Base-by-base conservation (phyloP, 2,888 invertebrate genomes). In the Diarsia mendica region DNA sequence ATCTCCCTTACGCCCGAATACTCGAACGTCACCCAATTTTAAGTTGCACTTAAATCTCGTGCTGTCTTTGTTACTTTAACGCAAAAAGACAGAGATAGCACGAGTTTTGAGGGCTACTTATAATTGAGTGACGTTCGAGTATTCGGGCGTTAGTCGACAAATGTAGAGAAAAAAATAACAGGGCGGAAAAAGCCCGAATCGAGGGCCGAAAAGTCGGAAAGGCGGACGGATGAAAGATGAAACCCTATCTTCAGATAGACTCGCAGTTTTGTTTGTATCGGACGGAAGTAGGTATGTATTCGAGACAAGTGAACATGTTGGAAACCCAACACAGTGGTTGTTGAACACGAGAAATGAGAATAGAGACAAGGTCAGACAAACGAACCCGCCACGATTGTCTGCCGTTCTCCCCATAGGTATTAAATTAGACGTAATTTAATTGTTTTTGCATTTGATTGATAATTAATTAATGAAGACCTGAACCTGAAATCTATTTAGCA, bases 321-420 rank as follows among this genome's bases (percentile, higher is more conserved):
- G 72, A 67, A 76, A 73, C 53, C 68, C 63, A 74, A 74, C 69
- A 65, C 77, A 60, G 72, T 84, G 65, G 73, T 80, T 72, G 67
- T 79, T 65, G 77, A 75, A 75, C 70, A 71, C 81, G 60, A 86
- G 78, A 86, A 86, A 71, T 78, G 60, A 86, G 78, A 86, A 86
- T 84, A 81, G 78, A 78, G 85, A 61, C 86, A 86, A 86, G 85
- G 84, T 78, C 81, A 84, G 81, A 72, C 74, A 49, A 39, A 65
- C 80, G 63, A 67, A 71, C 65, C 55, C 63, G 67, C 72, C 61
- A 72, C 65, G 72, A 74, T 78, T 78, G 74, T 75, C 75, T 70
- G 53, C 51, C 53, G 75, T 58, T 75, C 66, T 82, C 81, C 58
- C 67, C 64, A 58, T 69, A 58, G 55, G 33, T 64, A 64, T 69